Evolutionary conservation across 2,888 invertebrate species (phyloP).

Genomic region (Vannuccia rotundouncinata): DNA sequence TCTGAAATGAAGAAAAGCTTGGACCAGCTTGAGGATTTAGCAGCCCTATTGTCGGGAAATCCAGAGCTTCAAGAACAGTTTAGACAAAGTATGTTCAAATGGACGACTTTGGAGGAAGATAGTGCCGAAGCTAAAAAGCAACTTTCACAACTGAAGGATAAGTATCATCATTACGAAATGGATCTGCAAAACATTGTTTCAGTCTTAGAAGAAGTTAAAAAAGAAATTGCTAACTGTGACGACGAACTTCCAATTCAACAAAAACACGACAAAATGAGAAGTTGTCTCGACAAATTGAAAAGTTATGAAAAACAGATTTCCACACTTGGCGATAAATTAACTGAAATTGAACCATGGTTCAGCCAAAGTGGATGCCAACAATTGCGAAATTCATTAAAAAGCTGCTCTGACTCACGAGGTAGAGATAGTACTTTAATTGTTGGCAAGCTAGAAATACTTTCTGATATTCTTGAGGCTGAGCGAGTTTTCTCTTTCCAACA

Average conservation of each 20-base stretch:
- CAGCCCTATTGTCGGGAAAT: background rate
- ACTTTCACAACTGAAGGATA: background rate
- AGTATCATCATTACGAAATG: background rate
- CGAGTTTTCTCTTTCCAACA: background rate
- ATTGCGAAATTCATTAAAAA: background rate
- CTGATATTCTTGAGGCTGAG: background rate
- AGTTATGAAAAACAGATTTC: background rate
- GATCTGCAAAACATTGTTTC: background rate
- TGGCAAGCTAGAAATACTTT: background rate
- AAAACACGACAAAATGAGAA: background rate
- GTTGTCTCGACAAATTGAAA: background rate
- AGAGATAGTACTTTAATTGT: background rate
- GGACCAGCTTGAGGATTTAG: background rate
- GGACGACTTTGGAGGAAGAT: background rate
- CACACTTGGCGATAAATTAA: background rate
- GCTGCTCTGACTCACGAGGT: background rate
- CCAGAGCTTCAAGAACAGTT: background rate
- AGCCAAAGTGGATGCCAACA: background rate
- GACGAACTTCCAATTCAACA: background rate
- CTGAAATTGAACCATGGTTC: background rate
- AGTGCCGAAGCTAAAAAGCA: background rate
- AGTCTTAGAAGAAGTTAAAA: background rate
- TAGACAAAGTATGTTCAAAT: background rate
- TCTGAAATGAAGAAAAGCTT: background rate
- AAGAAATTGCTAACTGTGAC: background rate